A percentile compares a stretch with the other conserved stretches of the same genome.
Conservation (phyloP, 2,113 vertebrate species). For the Electrona antarctica region DNA sequence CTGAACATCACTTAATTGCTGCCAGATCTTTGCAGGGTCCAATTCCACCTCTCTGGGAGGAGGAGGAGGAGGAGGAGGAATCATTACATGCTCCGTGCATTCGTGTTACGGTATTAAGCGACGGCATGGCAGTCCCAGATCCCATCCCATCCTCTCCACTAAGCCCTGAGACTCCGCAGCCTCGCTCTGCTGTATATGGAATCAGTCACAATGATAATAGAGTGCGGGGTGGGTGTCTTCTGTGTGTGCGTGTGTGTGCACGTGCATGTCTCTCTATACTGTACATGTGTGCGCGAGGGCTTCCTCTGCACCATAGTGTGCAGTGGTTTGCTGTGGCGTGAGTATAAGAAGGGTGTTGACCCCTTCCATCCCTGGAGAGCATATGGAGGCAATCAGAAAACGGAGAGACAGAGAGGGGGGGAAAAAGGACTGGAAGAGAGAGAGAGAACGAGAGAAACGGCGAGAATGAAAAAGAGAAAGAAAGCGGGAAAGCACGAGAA, state of each 20-base stretch:
- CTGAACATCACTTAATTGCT: constrained; percentile 73
- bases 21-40: constrained; percentile 74
- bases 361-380: constrained; percentile 74
- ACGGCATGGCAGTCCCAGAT: constrained; percentile 55
- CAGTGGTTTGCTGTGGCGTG: constrained; percentile 71
- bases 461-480: constrained; percentile 36
- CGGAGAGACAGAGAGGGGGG: constrained; percentile 34
- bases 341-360: constrained; percentile 76
- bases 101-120: constrained; percentile 61
- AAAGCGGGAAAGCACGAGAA: constrained; percentile 19
- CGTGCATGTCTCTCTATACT: background rate
- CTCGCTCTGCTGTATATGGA: constrained; percentile 39
- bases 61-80: constrained; percentile 60
- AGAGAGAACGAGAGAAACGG: constrained; percentile 28
- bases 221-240: background rate
- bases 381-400: constrained; percentile 76
- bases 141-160: constrained; percentile 37
- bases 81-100: constrained; percentile 60
- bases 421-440: constrained; percentile 19
- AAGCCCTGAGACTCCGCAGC: constrained; percentile 44
- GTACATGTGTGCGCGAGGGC: constrained; percentile 11
- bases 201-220: constrained; percentile 38
- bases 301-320: constrained; percentile 71
- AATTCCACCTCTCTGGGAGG: constrained; percentile 34
- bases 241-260: background rate